Evolutionary conservation across 2,797 vertebrate genomes (phyloP), one percentile per base, ranked within the genome.

Genomic region (Halcyon smyrnensis): DNA sequence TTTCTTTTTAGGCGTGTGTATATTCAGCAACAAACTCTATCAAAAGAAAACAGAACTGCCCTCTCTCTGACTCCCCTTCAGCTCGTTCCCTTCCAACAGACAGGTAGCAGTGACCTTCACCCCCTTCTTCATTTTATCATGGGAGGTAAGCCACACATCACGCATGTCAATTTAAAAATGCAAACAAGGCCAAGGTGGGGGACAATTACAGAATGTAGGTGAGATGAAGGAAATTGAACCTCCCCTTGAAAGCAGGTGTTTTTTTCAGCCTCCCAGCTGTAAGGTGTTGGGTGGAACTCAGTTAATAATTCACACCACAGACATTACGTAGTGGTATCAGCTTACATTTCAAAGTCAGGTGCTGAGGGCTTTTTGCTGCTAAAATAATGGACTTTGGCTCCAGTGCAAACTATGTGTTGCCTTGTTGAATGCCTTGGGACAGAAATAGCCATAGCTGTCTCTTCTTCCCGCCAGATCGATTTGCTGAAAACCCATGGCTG

Each of bases 231-330:
- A 64, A 88, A 57, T 9, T 8, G 5, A 92, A 83, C 57, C 21
- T 91, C 75, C 60, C 81, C 50, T 96, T 95, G 53, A 70, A 84
- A 91, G 87, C 2, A 54, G 41, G 56, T 45, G 34, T 80, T 68
- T 91, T 90, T 93, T 93, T 50, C 82, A 91, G 82, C 17, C 46
- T 89, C 36, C 27, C 45, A 23, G 3, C 30, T 87, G 85, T 94
- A 94, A 91, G 64, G 64, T 3, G 0, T 15, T 68, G 82, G 90
- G 89, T 46, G 76, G 90, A 92, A 93, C 45, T 87, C 75, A 41
- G 95, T 95, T 93, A 95, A 96, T 96, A 92, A 96, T 96, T 96
- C 62, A 95, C 89, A 3, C 28, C 15, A 27, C 18, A 87, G 79
- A 74, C 81, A 77, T 94, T 71, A 92, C 93, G 68, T 68, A 85